phyloP scores from a whole-genome alignment of 2,888 invertebrate genomes.

The Melipona beecheii region DNA sequence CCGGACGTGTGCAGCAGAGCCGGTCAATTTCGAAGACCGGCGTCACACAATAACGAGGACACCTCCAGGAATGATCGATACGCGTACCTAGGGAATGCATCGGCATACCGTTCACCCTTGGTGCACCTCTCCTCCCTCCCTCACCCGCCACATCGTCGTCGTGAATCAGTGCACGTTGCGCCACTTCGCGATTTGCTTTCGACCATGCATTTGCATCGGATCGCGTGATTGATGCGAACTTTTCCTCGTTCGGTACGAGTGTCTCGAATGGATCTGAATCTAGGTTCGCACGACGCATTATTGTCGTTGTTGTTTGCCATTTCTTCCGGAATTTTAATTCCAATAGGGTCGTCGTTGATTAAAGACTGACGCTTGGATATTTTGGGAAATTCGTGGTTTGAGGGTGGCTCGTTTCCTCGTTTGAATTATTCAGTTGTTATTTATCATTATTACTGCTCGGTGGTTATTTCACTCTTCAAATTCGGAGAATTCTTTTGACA shows the following conservation, averaged over 20 bases:
- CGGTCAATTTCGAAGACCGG: slow-evolving; percentile 56
- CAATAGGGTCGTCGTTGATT: no score
- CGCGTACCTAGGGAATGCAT: slow-evolving; percentile 51
- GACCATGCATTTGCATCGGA: not conserved
- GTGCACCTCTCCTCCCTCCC: not conserved
- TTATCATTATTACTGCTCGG: no score
- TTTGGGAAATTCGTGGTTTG: no score
- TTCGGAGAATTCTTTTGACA: no score
- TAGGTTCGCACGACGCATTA: no score
- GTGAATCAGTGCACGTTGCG: slow-evolving; percentile 25
- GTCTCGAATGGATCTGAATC: not conserved
- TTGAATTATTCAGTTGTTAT: no score
- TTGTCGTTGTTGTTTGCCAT: no score
- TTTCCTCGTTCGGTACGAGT: not conserved
- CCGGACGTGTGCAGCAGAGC: not conserved
- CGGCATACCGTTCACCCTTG: slow-evolving; percentile 37
- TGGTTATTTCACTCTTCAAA: no score
- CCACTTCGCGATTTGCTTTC: slow-evolving; percentile 26
- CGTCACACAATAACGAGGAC: slow-evolving; percentile 60
- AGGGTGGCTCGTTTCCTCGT: no score
- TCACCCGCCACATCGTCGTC: not conserved
- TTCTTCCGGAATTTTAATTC: no score
- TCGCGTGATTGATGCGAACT: slow-evolving; percentile 3
- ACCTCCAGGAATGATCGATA: slow-evolving; percentile 67
- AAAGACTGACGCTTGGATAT: no score